Evolutionary conservation across 2,797 vertebrate genomes (phyloP), one percentile per base, ranked within the genome.

Genomic region (Pangasius larnaudii): DNA sequence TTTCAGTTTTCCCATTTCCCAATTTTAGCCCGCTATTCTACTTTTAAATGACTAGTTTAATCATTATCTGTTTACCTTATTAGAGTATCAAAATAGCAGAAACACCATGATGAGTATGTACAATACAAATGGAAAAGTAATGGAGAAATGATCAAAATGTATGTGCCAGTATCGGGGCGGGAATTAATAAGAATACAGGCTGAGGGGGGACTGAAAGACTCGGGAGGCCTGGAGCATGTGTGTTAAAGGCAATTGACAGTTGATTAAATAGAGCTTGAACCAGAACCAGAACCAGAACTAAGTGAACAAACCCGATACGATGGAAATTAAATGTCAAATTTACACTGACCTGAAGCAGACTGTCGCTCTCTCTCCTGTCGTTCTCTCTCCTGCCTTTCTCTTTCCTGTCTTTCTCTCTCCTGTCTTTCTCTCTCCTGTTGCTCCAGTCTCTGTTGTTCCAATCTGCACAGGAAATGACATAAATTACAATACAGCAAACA

Each of bases 361-460:
- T 95, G 95, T 18, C 82, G 65, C 46, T 91, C 91, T 77, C 85
- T 81, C 30, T 91, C 88, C 36, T 22, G 87, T 93, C 95, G 89
- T 51, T 96, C 95, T 87, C 93, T 90, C 79, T 96, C 96, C 87
- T 91, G 93, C 1, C 91, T 63, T 74, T 96, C 95, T 87, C 93
- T 90, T 79, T 96, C 96, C 87, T 91, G 93, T 1, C 91, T 61
- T 74, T 96, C 95, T 33, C 92, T 90, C 75, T 95, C 95, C 87
- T 94, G 94, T 82, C 91, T 61, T 74, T 96, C 95, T 33, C 92
- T 90, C 78, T 95, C 95, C 87, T 94, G 94, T 82, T 94, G 95
- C 27, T 96, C 96, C 89, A 92, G 39, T 59, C 86, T 92, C 91
- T 96, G 95, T 87, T 95, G 95, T 90, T 96, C 95, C 93, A 95